Percentiles rank a stretch among this genome's conserved stretches.
These are phyloP conservation scores for Huso huso DNA, from an alignment of 2,797 vertebrate species.

Conservation along the genomic window DNA sequence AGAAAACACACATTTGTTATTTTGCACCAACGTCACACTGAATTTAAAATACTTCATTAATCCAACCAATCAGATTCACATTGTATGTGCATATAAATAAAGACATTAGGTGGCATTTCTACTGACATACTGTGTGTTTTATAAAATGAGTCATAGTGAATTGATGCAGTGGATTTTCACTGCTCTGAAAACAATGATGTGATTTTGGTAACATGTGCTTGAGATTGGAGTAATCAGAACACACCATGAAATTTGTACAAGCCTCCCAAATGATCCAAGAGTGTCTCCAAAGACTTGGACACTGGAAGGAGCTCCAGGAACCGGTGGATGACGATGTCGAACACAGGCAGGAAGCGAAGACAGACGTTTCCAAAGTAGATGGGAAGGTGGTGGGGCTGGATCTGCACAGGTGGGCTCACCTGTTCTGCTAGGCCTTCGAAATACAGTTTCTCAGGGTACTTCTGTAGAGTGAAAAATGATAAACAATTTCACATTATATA, in stretches of 20 bases:
- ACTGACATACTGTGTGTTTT: no score
- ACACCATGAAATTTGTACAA: slow-evolving; percentile 97
- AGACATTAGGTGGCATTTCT: no score
- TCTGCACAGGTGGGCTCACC: slow-evolving; percentile 89
- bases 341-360: slow-evolving; percentile 92
- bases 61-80: background rate
- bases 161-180: background rate
- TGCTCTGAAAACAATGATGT: background rate
- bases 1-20: slow-evolving; percentile 16
- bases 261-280: slow-evolving; percentile 91
- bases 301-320: slow-evolving; percentile 95
- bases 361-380: slow-evolving; percentile 98
- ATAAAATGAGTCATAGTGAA: background rate
- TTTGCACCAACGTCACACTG: no score
- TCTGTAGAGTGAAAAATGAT: slow-evolving; percentile 49
- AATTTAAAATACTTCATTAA: no score
- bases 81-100: background rate
- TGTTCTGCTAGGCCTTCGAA: slow-evolving; percentile 96
- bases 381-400: slow-evolving; percentile 87
- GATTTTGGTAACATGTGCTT: background rate
- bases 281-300: slow-evolving; percentile 91
- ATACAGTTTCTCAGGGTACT: slow-evolving; percentile 97
- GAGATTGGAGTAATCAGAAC: slow-evolving; percentile 21
- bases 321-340: slow-evolving; percentile 97
- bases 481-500: no score